Conservation (phyloP, 1,140 invertebrate species). For the Euwallacea fornicatus region DNA sequence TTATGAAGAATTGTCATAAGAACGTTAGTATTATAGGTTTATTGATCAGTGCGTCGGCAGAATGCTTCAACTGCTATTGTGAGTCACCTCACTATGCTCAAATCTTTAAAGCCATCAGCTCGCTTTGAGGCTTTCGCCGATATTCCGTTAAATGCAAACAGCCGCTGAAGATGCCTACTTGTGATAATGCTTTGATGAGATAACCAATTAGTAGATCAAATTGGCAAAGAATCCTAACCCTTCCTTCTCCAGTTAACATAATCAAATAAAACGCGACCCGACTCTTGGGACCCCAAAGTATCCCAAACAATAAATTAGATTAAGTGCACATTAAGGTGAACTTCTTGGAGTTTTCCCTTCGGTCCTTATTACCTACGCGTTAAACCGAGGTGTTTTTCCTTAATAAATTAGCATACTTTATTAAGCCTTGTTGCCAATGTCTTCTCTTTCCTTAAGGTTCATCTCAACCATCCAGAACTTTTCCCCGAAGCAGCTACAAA, state of each 20-base stretch:
- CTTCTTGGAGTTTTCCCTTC: slow-evolving; percentile 35
- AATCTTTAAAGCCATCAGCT: too few species aligned
- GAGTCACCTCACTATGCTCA: too few species aligned
- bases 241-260: slow-evolving; percentile 19
- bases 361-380: slow-evolving; percentile 32
- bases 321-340: slow-evolving; percentile 35
- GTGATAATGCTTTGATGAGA: not conserved
- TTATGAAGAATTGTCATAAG: too few species aligned
- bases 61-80: too few species aligned
- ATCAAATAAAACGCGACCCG: slow-evolving; percentile 25
- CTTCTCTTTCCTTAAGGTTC: too few species aligned
- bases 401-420: slow-evolving; percentile 31
- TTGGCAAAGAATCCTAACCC: slow-evolving; percentile 16
- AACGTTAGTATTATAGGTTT: too few species aligned
- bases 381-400: slow-evolving; percentile 26
- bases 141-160: not conserved
- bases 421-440: slow-evolving; percentile 1
- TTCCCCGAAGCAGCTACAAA: too few species aligned
- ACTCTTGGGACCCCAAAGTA: slow-evolving; percentile 4
- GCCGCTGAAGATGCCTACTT: not conserved
- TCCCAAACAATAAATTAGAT: slow-evolving; percentile 32
- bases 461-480: too few species aligned
- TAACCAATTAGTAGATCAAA: slow-evolving; percentile 10
- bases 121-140: not conserved
- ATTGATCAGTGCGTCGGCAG: too few species aligned